phyloP scores from a whole-genome alignment of 2,113 vertebrate species.

The Panthera tigris region DNA sequence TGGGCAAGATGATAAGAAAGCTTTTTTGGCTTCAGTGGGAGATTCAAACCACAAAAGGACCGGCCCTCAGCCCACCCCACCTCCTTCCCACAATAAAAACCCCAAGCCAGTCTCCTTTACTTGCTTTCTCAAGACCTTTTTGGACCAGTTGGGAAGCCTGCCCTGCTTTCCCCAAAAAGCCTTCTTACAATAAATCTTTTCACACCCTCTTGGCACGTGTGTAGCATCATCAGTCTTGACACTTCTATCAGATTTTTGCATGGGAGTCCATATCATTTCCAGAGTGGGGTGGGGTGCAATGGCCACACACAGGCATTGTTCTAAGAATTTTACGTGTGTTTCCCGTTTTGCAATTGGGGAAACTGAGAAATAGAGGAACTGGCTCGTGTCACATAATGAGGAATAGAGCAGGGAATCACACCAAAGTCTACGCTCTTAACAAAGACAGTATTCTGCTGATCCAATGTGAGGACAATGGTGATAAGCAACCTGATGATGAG shows the following conservation, averaged over 20 bases:
- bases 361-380: not conserved
- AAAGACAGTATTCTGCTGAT: not conserved
- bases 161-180: not conserved
- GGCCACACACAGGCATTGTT: not conserved
- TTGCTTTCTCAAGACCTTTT: not conserved
- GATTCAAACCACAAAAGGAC: not conserved
- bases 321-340: not conserved
- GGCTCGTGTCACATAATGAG: not conserved
- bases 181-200: not conserved
- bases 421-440: not conserved
- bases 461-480: not conserved
- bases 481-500: not conserved
- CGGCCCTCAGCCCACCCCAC: not conserved
- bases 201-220: not conserved
- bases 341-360: not conserved
- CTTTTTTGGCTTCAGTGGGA: not conserved
- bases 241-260: not conserved
- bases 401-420: too few relatives aligned
- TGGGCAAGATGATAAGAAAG: not conserved
- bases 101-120: not conserved
- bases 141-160: not conserved
- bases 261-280: not conserved
- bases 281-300: not conserved
- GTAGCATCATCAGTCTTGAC: not conserved
- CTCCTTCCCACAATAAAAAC: not conserved